A percentile compares a stretch with the other conserved stretches of the same genome.
Evolutionary conservation across 2,797 vertebrate species (phyloP).

Genomic region (Peromyscus aztecus): DNA sequence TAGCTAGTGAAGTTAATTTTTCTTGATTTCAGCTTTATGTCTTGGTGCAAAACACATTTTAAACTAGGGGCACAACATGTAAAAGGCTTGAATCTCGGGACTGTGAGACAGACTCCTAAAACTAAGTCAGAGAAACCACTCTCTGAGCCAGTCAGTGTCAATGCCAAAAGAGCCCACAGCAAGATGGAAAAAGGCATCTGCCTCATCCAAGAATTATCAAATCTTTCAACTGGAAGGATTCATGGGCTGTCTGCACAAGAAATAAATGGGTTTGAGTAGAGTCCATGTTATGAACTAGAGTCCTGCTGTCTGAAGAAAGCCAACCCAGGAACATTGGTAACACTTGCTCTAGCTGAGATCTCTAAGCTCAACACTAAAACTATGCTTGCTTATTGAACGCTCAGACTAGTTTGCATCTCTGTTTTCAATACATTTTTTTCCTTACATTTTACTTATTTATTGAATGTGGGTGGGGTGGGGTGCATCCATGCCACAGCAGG

Average conservation of each 20-base stretch:
- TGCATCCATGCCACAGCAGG: not conserved
- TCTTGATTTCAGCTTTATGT: conserved; percentile 68
- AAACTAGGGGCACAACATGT: conserved; percentile 35
- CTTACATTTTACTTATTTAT: not conserved
- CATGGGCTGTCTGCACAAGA: conserved; percentile 37
- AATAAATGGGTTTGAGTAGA: conserved; percentile 6
- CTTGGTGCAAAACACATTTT: conserved; percentile 70
- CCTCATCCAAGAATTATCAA: conserved; percentile 44
- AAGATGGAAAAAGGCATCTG: conserved; percentile 49
- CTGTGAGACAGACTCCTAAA: conserved; percentile 57
- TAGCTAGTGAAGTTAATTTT: conserved; percentile 41
- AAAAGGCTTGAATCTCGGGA: conserved; percentile 45
- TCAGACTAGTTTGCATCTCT: not conserved
- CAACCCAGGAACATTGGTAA: not conserved
- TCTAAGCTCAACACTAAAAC: not conserved
- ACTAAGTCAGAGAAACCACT: conserved; percentile 43
- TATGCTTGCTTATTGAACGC: conserved; percentile 9
- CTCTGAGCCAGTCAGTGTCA: conserved; percentile 58
- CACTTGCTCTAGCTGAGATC: not conserved
- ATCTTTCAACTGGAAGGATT: conserved; percentile 57
- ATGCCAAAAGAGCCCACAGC: conserved; percentile 59
- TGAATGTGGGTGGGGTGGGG: not conserved
- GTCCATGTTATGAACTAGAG: not conserved
- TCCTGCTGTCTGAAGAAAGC: not conserved
- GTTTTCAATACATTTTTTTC: not conserved